Conservation (phyloP, 2,888 invertebrate species). For the Unio pictorum region DNA sequence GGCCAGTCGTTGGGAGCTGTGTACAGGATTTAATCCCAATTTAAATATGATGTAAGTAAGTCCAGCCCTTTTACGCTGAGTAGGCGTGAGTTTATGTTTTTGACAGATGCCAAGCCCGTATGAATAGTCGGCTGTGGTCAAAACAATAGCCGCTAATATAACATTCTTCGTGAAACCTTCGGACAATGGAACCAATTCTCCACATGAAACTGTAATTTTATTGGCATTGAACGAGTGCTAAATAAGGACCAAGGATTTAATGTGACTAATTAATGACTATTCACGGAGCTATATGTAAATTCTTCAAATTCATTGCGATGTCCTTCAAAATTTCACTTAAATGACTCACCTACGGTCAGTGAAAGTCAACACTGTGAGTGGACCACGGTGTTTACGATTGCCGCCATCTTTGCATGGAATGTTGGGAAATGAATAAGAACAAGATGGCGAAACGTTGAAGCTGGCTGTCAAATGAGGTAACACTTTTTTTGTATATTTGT, state of each 20-base stretch:
- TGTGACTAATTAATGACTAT: too few species aligned
- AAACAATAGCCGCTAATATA: constrained; percentile 40
- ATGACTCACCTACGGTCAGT: constrained; percentile 23
- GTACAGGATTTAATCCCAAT: constrained; percentile 25
- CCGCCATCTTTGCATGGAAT: constrained; percentile 45
- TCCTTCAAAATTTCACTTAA: constrained; percentile 14
- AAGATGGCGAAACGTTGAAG: constrained; percentile 43
- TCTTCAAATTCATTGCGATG: constrained; percentile 20
- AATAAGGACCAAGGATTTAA: too few species aligned
- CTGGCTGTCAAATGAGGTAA: constrained; percentile 30
- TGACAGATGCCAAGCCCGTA: constrained; percentile 41
- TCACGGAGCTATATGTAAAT: constrained; percentile 3
- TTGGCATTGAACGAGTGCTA: too few species aligned
- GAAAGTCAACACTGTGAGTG: constrained; percentile 13
- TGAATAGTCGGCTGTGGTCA: constrained; percentile 35
- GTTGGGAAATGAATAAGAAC: constrained; percentile 36
- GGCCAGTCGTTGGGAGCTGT: constrained; percentile 11
- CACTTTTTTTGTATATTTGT: constrained; percentile 16
- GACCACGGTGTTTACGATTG: constrained; percentile 27
- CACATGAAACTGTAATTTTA: too few species aligned
- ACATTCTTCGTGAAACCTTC: constrained; percentile 1
- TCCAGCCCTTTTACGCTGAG: constrained; percentile 35
- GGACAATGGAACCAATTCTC: too few species aligned
- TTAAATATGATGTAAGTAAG: constrained; percentile 34
- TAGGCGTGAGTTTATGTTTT: constrained; percentile 39